A percentile compares a stretch with the other conserved stretches of the same genome.
phyloP scores from a whole-genome alignment of 2,888 invertebrate species.

The Ellobium chinense region DNA sequence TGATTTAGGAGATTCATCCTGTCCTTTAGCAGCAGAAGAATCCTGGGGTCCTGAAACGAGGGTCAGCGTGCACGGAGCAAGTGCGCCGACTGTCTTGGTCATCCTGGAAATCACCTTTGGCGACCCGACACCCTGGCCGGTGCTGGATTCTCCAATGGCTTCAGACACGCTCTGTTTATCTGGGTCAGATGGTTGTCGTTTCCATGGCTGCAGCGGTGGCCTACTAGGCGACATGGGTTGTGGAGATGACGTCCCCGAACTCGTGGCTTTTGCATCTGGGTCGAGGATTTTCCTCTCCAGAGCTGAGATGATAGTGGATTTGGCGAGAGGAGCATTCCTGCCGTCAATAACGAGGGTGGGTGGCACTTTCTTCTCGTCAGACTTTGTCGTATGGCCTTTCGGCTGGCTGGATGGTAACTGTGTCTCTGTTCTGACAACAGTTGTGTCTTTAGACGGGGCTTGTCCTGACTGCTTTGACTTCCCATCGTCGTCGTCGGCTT shows the following conservation, averaged over 20 bases:
- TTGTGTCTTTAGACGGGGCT: not conserved
- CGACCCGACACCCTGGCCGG: not conserved
- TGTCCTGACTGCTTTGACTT: slow-evolving; percentile 43
- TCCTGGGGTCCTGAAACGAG: not conserved
- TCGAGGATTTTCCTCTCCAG: slow-evolving; percentile 25
- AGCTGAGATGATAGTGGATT: not conserved
- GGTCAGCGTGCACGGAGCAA: not conserved
- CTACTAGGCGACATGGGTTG: slow-evolving; percentile 53
- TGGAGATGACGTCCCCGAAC: slow-evolving; percentile 32
- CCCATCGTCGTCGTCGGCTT: slow-evolving; percentile 15
- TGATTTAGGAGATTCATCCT: not conserved
- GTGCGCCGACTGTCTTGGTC: not conserved
- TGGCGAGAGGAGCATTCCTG: not conserved
- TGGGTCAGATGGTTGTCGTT: slow-evolving; percentile 39
- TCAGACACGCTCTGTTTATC: slow-evolving; percentile 23
- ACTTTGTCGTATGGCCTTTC: slow-evolving; percentile 11
- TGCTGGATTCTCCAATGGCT: not conserved
- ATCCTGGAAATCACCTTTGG: slow-evolving; percentile 26
- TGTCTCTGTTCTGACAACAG: not conserved
- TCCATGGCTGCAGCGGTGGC: slow-evolving; percentile 60
- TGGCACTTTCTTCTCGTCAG: slow-evolving; percentile 4
- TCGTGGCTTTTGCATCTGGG: slow-evolving; percentile 2
- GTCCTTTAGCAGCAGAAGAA: not conserved
- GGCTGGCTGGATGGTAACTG: slow-evolving; percentile 6
- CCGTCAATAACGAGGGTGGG: not conserved